phyloP scores from a whole-genome alignment of 2,888 invertebrate species.

The Liodrosophila aerea region DNA sequence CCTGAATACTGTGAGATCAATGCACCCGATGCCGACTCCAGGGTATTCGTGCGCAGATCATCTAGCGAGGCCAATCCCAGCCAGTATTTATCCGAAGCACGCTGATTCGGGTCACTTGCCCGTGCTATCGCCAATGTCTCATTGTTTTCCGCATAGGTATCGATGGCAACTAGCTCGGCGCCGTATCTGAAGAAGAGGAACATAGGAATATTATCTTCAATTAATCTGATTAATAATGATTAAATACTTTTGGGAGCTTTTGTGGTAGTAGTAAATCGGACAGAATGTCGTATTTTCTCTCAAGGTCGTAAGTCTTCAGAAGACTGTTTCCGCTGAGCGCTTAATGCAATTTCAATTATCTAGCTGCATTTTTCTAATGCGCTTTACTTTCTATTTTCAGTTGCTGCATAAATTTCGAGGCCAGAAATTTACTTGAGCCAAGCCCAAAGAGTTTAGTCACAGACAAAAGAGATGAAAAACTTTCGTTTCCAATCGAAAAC shows the following conservation, averaged over 20 bases:
- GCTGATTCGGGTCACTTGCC: conserved; percentile 85
- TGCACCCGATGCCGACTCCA: conserved; percentile 95
- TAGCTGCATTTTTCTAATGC: conserved; percentile 52
- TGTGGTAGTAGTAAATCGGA: no score
- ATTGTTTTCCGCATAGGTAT: conserved; percentile 95
- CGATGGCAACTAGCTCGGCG: conserved; percentile 95
- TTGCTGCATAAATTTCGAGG: conserved; percentile 55
- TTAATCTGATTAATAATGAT: not conserved
- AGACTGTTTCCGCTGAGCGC: conserved; percentile 39
- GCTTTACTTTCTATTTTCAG: conserved; percentile 71
- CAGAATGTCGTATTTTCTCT: no score
- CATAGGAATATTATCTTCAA: conserved; percentile 18
- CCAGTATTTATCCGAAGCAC: conserved; percentile 91
- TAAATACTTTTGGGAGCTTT: not conserved
- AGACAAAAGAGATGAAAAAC: conserved; percentile 51
- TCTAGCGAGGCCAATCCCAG: conserved; percentile 94
- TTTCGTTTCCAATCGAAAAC: conserved; percentile 75
- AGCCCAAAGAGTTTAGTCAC: conserved; percentile 15
- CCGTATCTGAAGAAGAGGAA: conserved; percentile 88
- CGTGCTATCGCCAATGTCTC: conserved; percentile 92
- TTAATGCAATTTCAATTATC: conserved; percentile 51
- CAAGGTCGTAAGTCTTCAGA: not conserved
- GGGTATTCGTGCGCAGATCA: conserved; percentile 95
- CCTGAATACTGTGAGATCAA: conserved; percentile 96
- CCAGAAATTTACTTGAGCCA: conserved; percentile 12